phyloP scores from a whole-genome alignment of 2,113 vertebrate species.

The Gavialis gangeticus region DNA sequence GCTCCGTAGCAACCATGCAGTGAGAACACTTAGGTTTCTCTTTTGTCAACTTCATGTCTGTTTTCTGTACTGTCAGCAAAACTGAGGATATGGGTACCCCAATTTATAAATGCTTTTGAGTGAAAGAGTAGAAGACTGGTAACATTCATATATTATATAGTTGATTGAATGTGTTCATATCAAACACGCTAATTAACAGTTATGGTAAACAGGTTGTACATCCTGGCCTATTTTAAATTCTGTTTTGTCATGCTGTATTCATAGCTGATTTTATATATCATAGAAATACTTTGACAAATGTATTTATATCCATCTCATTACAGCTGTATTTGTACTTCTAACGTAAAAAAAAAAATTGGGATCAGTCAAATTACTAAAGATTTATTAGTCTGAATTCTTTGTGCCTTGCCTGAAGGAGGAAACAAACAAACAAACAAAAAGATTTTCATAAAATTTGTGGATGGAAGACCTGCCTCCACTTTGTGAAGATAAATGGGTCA shows the following conservation, averaged over 20 bases:
- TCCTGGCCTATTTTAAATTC: conserved; percentile 57
- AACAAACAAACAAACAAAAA: conserved; percentile 32
- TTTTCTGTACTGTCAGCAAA: no score
- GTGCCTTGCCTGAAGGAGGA: conserved; percentile 79
- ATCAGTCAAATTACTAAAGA: conserved; percentile 67
- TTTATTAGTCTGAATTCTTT: conserved; percentile 78
- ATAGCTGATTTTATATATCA: conserved; percentile 61
- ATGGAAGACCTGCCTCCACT: conserved; percentile 52
- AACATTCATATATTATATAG: conserved; percentile 56
- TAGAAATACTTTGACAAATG: conserved; percentile 56
- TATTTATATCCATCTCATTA: conserved; percentile 14
- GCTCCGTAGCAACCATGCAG: no score
- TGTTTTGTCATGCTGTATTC: conserved; percentile 57
- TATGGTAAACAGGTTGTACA: conserved; percentile 45
- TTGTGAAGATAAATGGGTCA: conserved; percentile 33
- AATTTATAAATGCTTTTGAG: neutral
- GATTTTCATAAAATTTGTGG: conserved; percentile 71
- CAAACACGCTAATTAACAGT: conserved; percentile 17
- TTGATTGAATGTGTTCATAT: conserved; percentile 44
- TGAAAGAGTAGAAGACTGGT: conserved; percentile 41
- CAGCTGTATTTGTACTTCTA: conserved; percentile 71
- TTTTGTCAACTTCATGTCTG: no score
- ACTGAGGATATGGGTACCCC: no score
- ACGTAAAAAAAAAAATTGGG: conserved; percentile 72
- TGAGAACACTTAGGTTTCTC: no score